Conservation (phyloP, 2,888 invertebrate species). For the Liodrosophila aerea region DNA sequence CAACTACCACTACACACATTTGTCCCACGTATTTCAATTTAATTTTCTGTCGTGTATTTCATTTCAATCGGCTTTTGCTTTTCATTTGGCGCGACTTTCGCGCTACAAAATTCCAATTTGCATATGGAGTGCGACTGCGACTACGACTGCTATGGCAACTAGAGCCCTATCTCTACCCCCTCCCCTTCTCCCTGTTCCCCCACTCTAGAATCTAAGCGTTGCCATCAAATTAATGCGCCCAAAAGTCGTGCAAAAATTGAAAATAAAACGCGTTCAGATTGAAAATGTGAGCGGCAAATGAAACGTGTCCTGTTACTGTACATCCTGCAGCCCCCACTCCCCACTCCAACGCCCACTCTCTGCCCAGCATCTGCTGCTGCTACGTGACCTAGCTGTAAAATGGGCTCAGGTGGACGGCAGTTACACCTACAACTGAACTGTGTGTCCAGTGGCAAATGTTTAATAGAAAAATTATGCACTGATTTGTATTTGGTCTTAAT, state of each 20-base stretch:
- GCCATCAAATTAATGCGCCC: conserved; percentile 67
- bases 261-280: conserved; percentile 73
- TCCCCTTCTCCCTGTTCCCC: neutral
- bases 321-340: neutral
- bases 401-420: conserved; percentile 40
- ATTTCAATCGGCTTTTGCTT: conserved; percentile 72
- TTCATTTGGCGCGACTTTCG: conserved; percentile 69
- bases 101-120: conserved; percentile 57
- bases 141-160: conserved; percentile 24
- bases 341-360: too few species aligned
- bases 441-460: conserved; percentile 50
- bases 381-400: conserved; percentile 44
- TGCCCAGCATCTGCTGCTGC: too few species aligned
- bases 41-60: conserved; percentile 72
- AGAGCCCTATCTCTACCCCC: conserved; percentile 32
- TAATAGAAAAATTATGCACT: conserved; percentile 77
- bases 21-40: conserved; percentile 73
- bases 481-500: conserved; percentile 75
- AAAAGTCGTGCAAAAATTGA: conserved; percentile 53
- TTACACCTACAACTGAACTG: conserved; percentile 10
- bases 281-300: conserved; percentile 67
- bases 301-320: conserved; percentile 53
- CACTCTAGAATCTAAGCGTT: conserved; percentile 36
- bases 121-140: conserved; percentile 45
- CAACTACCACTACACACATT: conserved; percentile 29